Evolutionary conservation across 2,888 invertebrate genomes (phyloP), one percentile per base, ranked within the genome.

Genomic region (Tribolium freemani): DNA sequence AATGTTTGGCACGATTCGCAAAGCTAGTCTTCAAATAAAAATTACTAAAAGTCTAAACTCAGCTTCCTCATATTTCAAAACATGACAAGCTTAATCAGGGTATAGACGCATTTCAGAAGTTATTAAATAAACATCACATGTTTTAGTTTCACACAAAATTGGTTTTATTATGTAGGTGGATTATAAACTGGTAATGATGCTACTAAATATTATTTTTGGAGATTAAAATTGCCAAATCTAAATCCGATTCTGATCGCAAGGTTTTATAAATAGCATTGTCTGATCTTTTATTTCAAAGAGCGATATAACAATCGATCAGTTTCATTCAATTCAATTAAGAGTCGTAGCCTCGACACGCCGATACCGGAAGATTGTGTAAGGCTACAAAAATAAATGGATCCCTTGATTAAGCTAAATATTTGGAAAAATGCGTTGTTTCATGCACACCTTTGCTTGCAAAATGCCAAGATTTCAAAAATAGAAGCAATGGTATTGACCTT

Each of bases 281-380:
- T 38, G 38, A 38, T 38, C 38, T n/a, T 38, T 38, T 38, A n/a
- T 38, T 38, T 38, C 8, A 8, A 38, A 5, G 44, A n/a, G n/a
- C 9, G 16, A 51, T 51, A 20, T 5, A 56, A 44, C 44, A 58
- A 58, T 58, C 63, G 51, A 63, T 63, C 61, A 46, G 8, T 61
- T 44, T 11, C 20, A 44, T 4, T 31, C 50, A 63, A 63, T 63
- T 46, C 63, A 51, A 63, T 63, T 51, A 63, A 63, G 51, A 30
- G 11, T 63, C 63, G 50, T 38, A 21, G 50, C 38, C 3, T 63
- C 51, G 26, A 20, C 63, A 16, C 51, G 38, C 51, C 51, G 63
- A 63, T 63, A 51, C 51, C 63, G 63, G 63, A 63, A 63, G 63
- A 63, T 63, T 63, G 63, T 60, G 63, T 63, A 63, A 63, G 38